A percentile compares a stretch with the other conserved stretches of the same genome.
Evolutionary conservation across 2,888 invertebrate species (phyloP).

Genomic region (Drosophila melanosoma): DNA sequence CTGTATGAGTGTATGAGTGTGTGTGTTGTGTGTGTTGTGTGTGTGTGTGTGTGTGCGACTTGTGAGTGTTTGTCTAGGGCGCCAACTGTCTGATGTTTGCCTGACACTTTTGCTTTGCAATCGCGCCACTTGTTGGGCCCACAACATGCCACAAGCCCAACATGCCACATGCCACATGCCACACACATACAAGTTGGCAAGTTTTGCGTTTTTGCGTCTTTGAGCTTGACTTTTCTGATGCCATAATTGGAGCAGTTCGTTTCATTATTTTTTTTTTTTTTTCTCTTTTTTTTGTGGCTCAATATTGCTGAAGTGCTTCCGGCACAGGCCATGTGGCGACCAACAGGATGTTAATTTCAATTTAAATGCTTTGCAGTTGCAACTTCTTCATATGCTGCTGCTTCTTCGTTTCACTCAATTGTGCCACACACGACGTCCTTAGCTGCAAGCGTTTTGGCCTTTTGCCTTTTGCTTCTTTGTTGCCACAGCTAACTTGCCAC

Average conservation of each 20-base stretch:
- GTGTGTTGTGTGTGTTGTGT: conserved; percentile 25
- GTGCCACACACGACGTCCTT: conserved; percentile 66
- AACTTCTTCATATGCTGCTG: conserved; percentile 22
- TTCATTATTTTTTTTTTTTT: neutral
- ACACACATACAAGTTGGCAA: conserved; percentile 18
- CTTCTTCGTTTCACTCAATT: conserved; percentile 40
- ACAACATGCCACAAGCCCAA: conserved; percentile 9
- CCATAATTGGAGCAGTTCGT: conserved; percentile 68
- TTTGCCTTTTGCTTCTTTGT: conserved; percentile 15
- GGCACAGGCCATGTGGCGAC: conserved; percentile 48
- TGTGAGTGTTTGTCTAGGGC: conserved; percentile 66
- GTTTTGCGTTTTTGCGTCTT: conserved; percentile 38
- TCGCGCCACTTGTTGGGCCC: conserved; percentile 65
- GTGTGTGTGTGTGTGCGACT: neutral
- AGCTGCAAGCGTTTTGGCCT: conserved; percentile 53
- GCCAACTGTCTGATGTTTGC: conserved; percentile 69
- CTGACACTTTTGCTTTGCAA: conserved; percentile 73
- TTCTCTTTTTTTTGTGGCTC: conserved; percentile 2
- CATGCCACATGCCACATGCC: neutral
- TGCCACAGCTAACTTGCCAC: conserved; percentile 19
- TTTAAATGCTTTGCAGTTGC: conserved; percentile 66
- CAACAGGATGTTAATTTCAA: conserved; percentile 78
- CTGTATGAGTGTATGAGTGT: conserved; percentile 32
- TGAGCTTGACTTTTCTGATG: conserved; percentile 57
- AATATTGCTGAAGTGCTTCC: conserved; percentile 50